Percentiles rank a stretch among this genome's conserved stretches.
Conservation (phyloP, 35 echinoderm and acorn worm species). For the Antedon bifida region DNA sequence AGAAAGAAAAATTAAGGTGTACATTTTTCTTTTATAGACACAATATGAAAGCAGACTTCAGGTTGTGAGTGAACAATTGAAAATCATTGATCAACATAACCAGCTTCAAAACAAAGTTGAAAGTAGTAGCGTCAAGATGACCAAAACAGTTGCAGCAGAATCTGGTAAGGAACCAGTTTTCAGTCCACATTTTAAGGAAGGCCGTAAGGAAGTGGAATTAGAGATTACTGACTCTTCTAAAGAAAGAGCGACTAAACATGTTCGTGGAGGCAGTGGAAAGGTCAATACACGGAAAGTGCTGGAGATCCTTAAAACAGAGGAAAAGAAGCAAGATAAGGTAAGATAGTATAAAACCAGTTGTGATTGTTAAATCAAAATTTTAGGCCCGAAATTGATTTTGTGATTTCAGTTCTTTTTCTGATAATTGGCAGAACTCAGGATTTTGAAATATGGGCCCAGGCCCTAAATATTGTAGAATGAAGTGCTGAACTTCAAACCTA, state of each 20-base stretch:
- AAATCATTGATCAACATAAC: not conserved
- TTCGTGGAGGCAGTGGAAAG: not conserved
- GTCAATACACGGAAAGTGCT: slow-evolving; percentile 6
- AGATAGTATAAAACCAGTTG: too few species aligned
- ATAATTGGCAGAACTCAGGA: too few species aligned
- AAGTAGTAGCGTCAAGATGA: not conserved
- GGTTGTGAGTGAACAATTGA: not conserved
- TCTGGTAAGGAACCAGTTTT: not conserved
- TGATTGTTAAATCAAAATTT: too few species aligned
- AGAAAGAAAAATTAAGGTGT: too few species aligned
- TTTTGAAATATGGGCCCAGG: too few species aligned
- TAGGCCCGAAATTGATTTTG: too few species aligned
- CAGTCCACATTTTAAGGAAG: not conserved
- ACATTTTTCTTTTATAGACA: not conserved
- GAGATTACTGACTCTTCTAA: not conserved
- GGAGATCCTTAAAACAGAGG: slow-evolving; percentile 2
- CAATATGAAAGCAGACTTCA: slow-evolving; percentile 5
- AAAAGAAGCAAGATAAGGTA: slow-evolving; percentile 10
- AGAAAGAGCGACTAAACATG: not conserved
- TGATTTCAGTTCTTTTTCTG: too few species aligned
- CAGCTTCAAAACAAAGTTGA: not conserved
- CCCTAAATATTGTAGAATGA: too few species aligned
- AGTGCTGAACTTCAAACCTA: too few species aligned
- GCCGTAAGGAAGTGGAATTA: not conserved
- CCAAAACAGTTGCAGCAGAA: not conserved